Evolutionary conservation across 2,113 vertebrate species (phyloP), one percentile per base, ranked within the genome.

Genomic region (Piprites chloris): DNA sequence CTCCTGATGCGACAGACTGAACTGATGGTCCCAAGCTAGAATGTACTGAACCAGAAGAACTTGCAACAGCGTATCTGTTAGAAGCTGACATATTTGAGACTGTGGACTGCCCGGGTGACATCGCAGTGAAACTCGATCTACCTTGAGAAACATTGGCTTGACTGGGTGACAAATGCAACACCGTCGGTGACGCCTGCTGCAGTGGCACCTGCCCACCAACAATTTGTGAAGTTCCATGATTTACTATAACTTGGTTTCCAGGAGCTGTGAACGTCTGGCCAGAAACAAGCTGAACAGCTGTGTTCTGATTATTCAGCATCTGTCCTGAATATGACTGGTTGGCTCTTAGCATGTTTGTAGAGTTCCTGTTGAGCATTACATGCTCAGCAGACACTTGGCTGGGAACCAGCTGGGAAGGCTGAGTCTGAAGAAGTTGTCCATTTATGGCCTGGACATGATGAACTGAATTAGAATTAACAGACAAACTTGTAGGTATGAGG

Each of bases 171-270:
- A 99, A 97, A 97, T 99, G 98, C 82, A 99, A 78, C 58, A 98
- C 98, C 0, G 98, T 97, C 23, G 98, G 98, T 0, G 98, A 98
- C 0, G 97, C 97, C 90, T 98, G 98, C 79, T 98, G 98, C 53
- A 99, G 94, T 87, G 98, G 98, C 97, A 98, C 97, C 87, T 98
- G 98, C 21, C 98, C 98, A 66, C 98, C 95, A 24, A 98, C 97
- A 10, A 98, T 97, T 65, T 98, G 98, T 71, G 98, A 97, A 69
- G 97, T 97, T 79, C 98, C 98, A 6, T 99, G 99, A 96, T 99
- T 99, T 89, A 99, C 96, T 73, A 99, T 98, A 52, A 99, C 98
- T 76, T 99, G 99, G 47, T 99, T 99, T 85, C 98, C 98, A 17
- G 97, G 97, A 87, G 98, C 80, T 26, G 98, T 92, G 67, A 99